A percentile compares a stretch with the other conserved stretches of the same genome.
Conservation (phyloP, 1,140 invertebrate species). For the Conus betulinus region DNA sequence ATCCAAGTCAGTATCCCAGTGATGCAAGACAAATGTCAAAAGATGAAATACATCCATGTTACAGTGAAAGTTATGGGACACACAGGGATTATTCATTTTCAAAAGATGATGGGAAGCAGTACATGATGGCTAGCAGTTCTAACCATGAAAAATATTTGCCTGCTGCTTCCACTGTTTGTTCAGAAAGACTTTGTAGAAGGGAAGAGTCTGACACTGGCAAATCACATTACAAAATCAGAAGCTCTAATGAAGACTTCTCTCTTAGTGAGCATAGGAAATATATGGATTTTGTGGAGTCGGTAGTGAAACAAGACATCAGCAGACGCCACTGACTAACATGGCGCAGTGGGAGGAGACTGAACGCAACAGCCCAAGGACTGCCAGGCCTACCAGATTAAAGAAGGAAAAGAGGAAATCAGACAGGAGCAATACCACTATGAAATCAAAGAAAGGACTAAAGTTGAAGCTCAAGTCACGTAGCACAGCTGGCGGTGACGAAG, state of each 20-base stretch:
- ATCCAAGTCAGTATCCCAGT: background rate
- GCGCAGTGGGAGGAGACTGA: background rate
- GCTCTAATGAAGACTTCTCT: background rate
- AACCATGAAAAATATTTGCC: background rate
- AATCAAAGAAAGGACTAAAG: conserved; percentile 11
- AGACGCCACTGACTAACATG: background rate
- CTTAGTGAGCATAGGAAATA: background rate
- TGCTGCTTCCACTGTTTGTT: background rate
- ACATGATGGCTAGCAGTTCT: background rate
- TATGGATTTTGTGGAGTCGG: background rate
- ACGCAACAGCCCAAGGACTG: background rate
- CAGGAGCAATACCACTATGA: conserved; percentile 5
- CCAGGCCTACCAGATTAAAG: background rate
- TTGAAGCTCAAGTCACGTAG: conserved; percentile 10
- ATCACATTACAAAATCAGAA: background rate
- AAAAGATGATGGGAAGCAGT: background rate
- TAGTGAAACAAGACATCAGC: too few relatives aligned
- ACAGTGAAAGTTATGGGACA: background rate
- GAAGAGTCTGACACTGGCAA: background rate
- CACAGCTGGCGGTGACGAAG: background rate
- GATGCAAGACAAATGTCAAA: background rate
- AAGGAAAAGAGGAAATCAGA: background rate
- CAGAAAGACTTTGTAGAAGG: background rate
- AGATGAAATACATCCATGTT: background rate
- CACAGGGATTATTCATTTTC: background rate